Percentiles rank a stretch among this genome's conserved stretches.
These are phyloP conservation scores for Hypercompe scribonia DNA, from an alignment of 2,888 invertebrate species.

Conservation along the genomic window DNA sequence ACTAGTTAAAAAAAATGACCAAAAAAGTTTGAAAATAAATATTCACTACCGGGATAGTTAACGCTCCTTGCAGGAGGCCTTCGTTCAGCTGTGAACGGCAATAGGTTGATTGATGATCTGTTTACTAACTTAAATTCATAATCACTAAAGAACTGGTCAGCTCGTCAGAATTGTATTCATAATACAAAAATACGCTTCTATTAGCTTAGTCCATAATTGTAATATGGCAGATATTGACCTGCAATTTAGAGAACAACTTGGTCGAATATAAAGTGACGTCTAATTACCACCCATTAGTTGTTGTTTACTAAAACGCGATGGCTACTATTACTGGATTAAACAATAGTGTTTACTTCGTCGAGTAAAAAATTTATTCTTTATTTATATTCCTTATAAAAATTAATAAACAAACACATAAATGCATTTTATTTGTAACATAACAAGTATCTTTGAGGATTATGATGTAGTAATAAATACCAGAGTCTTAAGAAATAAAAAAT, in stretches of 20 bases:
- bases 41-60: not conserved
- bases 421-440: no score
- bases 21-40: not conserved
- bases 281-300: conserved; percentile 26
- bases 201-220: conserved; percentile 15
- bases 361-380: no score
- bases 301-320: conserved; percentile 21
- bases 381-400: no score
- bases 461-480: no score
- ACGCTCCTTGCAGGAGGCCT: no score
- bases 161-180: not conserved
- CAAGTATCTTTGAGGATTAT: no score
- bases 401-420: no score
- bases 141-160: not conserved
- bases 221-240: conserved; percentile 27
- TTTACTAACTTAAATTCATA: not conserved
- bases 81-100: no score
- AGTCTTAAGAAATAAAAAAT: no score
- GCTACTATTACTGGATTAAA: not conserved
- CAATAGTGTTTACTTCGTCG: not conserved
- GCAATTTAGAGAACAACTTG: conserved; percentile 28
- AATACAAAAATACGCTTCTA: conserved; percentile 19
- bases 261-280: conserved; percentile 18
- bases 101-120: no score
- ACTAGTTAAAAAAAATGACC: no score